A percentile compares a stretch with the other conserved stretches of the same genome.
Conservation (phyloP, 2,888 invertebrate genomes). For the Oligia strigilis region DNA sequence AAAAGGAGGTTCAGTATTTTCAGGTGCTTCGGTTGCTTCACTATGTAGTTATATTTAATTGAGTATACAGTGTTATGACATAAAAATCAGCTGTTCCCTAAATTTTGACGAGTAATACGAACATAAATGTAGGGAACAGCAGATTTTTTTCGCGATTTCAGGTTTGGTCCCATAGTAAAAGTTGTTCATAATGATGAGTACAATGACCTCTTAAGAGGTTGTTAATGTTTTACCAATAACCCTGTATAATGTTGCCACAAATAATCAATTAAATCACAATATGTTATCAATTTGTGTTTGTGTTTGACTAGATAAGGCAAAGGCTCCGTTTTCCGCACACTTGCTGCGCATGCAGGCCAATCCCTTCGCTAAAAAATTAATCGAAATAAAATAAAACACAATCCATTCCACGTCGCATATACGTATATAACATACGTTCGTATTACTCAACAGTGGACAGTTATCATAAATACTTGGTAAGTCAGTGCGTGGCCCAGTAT, state of each 20-base stretch:
- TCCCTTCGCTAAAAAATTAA: background rate
- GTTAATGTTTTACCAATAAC: too few relatives aligned
- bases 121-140: too few relatives aligned
- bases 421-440: too few relatives aligned
- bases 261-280: background rate
- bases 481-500: conserved; percentile 49
- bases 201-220: too few relatives aligned
- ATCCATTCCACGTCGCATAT: background rate
- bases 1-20: background rate
- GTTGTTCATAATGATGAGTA: too few relatives aligned
- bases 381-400: conserved; percentile 1
- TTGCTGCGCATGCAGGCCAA: background rate
- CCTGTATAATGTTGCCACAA: too few relatives aligned
- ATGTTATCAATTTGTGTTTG: background rate
- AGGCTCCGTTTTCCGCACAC: background rate
- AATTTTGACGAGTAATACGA: too few relatives aligned
- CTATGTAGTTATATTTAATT: background rate
- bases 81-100: too few relatives aligned
- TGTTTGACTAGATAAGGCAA: background rate
- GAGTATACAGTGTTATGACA: too few relatives aligned
- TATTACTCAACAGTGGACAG: conserved; percentile 42
- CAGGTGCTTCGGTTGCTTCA: background rate
- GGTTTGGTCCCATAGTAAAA: too few relatives aligned
- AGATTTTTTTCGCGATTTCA: too few relatives aligned
- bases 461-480: conserved; percentile 52